Base-by-base conservation (phyloP, 2,113 vertebrate genomes). In the Trichomycterus rosablanca region DNA sequence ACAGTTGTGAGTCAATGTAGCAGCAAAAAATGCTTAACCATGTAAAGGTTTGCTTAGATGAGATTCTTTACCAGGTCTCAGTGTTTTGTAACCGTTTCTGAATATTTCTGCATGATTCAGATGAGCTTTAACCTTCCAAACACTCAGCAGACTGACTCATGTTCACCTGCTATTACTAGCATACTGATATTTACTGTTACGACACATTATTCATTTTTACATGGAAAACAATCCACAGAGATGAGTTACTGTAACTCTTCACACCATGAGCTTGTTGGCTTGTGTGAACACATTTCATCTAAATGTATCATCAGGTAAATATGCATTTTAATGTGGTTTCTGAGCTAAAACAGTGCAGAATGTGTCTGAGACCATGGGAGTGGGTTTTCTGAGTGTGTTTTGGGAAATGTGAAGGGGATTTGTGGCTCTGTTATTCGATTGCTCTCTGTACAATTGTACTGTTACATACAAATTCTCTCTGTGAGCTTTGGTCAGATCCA, bases 141-240 rank as follows among this genome's bases (percentile, higher is more conserved):
- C 72, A 59, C 71, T 39, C 68, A 28, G 26, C 24, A 11, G 26
- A 19, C 22, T 83, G 83, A 88, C 74, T 78, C 78, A 84, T 46
- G 55, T 45, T 11, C 87, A 84, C 81, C 80, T 83, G 80, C 66
- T 72, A 34, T 42, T 37, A 67, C 3, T 4, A 30, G 26, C 9
- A 45, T 69, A 78, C 62, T 75, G 56, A 63, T 54, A 11, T 50
- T 19, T 34, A 3, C 7, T n/a, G 6, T 35, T 18, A 57, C n/a
- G 10, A 32, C 46, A 30, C 42, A 22, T 11, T 12, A 46, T 46
- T 37, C 1, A 46, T n/a, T n/a, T n/a, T n/a, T n/a, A n/a, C n/a
- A n/a, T n/a, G n/a, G n/a, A n/a, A n/a, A n/a, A n/a, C n/a, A n/a
- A n/a, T n/a, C n/a, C n/a, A n/a, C n/a, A n/a, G n/a, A n/a, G n/a